Conservation (phyloP, 2,888 invertebrate species). For the Epistrophe grossulariae region DNA sequence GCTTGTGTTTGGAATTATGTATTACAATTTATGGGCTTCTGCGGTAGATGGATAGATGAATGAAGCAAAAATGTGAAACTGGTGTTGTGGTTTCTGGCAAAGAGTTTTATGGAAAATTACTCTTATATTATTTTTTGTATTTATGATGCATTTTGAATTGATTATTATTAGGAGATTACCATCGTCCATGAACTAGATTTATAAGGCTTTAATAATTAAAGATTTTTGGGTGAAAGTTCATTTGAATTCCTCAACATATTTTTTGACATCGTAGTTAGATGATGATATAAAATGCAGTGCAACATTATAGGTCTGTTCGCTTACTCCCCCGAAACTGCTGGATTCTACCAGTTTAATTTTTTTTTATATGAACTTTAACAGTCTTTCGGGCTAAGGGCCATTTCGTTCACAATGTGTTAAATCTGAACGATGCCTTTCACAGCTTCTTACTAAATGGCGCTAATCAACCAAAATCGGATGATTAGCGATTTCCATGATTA, state of each 20-base stretch:
- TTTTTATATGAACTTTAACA: too few species aligned
- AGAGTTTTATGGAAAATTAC: constrained; percentile 33
- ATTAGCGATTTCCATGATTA: too few species aligned
- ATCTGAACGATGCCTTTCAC: too few species aligned
- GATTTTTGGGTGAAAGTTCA: background rate
- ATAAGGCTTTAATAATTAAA: background rate
- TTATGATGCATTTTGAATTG: constrained; percentile 5
- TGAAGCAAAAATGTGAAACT: constrained; percentile 31
- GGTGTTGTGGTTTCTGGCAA: constrained; percentile 46
- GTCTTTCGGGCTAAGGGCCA: too few species aligned
- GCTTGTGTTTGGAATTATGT: constrained; percentile 50
- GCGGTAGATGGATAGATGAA: constrained; percentile 53
- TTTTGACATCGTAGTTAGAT: background rate
- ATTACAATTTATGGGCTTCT: constrained; percentile 59
- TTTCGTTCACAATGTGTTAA: too few species aligned
- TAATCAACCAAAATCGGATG: too few species aligned
- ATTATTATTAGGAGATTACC: background rate
- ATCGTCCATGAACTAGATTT: constrained; percentile 2
- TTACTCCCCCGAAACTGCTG: too few species aligned
- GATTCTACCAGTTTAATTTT: too few species aligned
- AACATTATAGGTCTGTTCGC: too few species aligned
- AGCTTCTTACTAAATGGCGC: too few species aligned
- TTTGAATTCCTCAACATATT: background rate
- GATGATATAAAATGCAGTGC: background rate
- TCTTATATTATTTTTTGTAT: constrained; percentile 6